phyloP scores from a whole-genome alignment of 2,888 invertebrate species.

The Scaptodrosophila latifasciaeformis region DNA sequence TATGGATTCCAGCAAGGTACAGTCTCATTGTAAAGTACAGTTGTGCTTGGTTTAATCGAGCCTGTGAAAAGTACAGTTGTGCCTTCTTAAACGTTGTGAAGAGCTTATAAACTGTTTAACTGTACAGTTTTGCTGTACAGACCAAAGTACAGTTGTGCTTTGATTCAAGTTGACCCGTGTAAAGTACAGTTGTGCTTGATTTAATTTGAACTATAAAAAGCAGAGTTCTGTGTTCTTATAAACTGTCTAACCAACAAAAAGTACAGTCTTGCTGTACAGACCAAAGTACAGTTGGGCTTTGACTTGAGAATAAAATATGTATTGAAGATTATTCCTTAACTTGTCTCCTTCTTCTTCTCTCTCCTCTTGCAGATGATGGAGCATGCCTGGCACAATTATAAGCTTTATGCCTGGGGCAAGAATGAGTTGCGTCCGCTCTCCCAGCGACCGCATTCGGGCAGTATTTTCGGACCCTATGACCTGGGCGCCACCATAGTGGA shows the following conservation, averaged over 20 bases:
- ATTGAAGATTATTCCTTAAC: too few relatives aligned
- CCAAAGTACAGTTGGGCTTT: neutral
- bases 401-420: constrained; percentile 97
- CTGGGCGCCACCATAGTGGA: constrained; percentile 97
- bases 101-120: neutral
- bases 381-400: constrained; percentile 98
- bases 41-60: too few relatives aligned
- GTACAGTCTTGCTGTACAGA: neutral
- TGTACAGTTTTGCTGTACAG: neutral
- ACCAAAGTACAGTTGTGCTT: neutral
- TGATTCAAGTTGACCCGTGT: neutral
- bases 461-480: constrained; percentile 90
- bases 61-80: too few relatives aligned
- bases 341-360: neutral
- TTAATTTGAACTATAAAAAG: neutral
- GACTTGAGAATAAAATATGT: too few relatives aligned
- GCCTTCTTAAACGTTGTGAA: neutral
- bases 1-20: too few relatives aligned
- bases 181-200: too few relatives aligned
- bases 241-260: neutral
- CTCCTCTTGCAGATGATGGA: constrained; percentile 85
- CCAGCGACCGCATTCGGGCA: constrained; percentile 90
- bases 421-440: constrained; percentile 96
- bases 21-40: too few relatives aligned
- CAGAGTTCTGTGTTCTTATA: neutral